These are phyloP conservation scores for Meteorus cinctellus DNA, from an alignment of 2,888 invertebrate genomes.

Conservation along the genomic window DNA sequence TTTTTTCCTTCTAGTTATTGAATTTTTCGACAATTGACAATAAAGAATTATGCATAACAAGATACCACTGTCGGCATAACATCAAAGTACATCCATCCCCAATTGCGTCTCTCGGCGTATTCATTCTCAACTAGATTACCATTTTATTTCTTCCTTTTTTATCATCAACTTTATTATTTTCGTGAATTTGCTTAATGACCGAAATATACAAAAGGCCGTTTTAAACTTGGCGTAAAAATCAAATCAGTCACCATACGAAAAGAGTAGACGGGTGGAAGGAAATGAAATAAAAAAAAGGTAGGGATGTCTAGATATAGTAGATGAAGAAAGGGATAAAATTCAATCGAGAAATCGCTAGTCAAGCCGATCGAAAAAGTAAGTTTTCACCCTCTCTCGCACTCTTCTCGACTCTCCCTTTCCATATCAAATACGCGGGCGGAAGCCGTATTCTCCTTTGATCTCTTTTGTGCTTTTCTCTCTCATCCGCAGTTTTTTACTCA, in stretches of 20 bases:
- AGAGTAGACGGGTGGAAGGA: neutral
- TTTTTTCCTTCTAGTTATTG: too few relatives aligned
- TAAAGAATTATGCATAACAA: neutral
- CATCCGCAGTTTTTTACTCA: neutral
- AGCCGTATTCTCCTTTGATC: neutral
- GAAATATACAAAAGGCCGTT: neutral
- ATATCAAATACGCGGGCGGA: neutral
- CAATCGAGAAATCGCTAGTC: slow-evolving; percentile 58
- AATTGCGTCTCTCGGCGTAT: neutral
- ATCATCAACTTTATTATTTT: slow-evolving; percentile 7
- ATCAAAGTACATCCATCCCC: slow-evolving; percentile 4
- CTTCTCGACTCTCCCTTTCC: neutral
- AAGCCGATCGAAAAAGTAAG: slow-evolving; percentile 9
- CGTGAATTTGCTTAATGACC: slow-evolving; percentile 10
- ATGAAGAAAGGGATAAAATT: slow-evolving; percentile 47
- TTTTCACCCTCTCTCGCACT: neutral
- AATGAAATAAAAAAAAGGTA: neutral
- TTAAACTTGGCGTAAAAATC: slow-evolving; percentile 4
- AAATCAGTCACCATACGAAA: neutral
- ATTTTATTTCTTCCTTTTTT: neutral
- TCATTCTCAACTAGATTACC: slow-evolving; percentile 7
- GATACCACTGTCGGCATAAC: neutral
- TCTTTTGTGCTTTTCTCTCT: neutral
- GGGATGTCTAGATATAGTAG: neutral
- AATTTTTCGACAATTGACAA: slow-evolving; percentile 4